Conservation (phyloP, 2,888 invertebrate species). For the Erannis defoliaria region DNA sequence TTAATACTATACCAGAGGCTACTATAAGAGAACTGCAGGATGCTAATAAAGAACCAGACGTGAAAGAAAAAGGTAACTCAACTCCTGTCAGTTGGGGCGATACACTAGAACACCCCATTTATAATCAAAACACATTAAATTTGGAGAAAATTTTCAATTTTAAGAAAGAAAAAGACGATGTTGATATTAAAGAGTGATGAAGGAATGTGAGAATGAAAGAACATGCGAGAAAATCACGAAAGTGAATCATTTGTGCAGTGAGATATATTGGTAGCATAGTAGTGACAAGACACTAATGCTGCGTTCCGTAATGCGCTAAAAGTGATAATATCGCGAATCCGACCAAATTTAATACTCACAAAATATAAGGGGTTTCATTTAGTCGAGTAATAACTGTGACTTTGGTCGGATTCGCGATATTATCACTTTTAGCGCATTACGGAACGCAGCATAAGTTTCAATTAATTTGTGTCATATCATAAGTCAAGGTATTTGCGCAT, state of each 20-base stretch:
- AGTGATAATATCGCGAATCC: no score
- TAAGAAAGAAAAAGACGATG: conserved; percentile 54
- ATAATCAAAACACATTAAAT: conserved; percentile 80
- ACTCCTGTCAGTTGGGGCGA: conserved; percentile 81
- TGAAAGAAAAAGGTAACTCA: conserved; percentile 32
- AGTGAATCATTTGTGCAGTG: conserved; percentile 9
- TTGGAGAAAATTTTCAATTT: conserved; percentile 78
- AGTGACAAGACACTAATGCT: no score
- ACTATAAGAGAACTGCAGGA: conserved; percentile 46
- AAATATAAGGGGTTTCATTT: no score
- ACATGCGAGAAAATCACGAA: conserved; percentile 1
- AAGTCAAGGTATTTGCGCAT: conserved; percentile 29
- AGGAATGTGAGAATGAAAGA: neutral
- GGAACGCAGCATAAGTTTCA: neutral
- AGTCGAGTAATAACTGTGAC: no score
- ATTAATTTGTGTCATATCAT: conserved; percentile 32
- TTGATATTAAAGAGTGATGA: conserved; percentile 30
- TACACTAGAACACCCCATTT: conserved; percentile 72
- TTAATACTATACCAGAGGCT: conserved; percentile 72
- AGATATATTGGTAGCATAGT: conserved; percentile 1
- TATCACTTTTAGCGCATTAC: no score
- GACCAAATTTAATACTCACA: no score
- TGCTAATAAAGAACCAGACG: conserved; percentile 44
- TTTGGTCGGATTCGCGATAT: no score
- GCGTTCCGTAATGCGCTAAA: no score